Base-by-base conservation (phyloP, 2,113 vertebrate species). In the Myxocyprinus asiaticus region DNA sequence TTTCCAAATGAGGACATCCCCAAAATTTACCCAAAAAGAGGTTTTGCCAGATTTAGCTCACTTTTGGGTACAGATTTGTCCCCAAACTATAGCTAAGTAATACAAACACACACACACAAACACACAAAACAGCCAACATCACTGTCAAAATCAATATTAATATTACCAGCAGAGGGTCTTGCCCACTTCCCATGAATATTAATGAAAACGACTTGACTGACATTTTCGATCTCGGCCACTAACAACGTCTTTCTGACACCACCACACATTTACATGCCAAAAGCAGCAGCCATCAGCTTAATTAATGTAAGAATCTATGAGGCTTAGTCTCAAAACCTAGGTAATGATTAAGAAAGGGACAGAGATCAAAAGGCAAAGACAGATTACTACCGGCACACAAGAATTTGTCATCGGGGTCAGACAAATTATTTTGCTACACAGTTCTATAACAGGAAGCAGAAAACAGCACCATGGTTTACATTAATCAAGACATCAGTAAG, bases 251-350 rank as follows among this genome's bases (percentile, higher is more conserved):
- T 11, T 47, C 6, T 61, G 14, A 73, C n/a, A 7, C 14, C 53
- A 71, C 4, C n/a, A 48, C 14, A 44, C 53, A 15, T 56, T 12
- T 2, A 12, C 7, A 62, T 62, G 58, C 44, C 45, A 63, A 63
- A 74, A 10, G 17, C 72, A 74, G 58, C 4, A 74, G 44, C 10
- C 45, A 33, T 74, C 11, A 14, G 15, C 58, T 33, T 62, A 62
- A 74, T 63, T 17, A 74, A 74, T 74, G 51, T 43, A 56, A 53
- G 33, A 62, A 62, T 62, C 44, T 62, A 62, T 50, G 15, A 50
- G 17, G 44, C 4, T 6, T 7, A 3, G 51, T 42, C 12, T 70
- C 33, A 55, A 50, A 63, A 50, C 55, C 56, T 47, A 4, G 6
- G 9, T 3, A 44, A 56, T n/a, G 12, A 71, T 58, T 56, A 56